Evolutionary conservation across 2,113 vertebrate genomes (phyloP).

Genomic region (Gnathonemus echidnorhynchus): DNA sequence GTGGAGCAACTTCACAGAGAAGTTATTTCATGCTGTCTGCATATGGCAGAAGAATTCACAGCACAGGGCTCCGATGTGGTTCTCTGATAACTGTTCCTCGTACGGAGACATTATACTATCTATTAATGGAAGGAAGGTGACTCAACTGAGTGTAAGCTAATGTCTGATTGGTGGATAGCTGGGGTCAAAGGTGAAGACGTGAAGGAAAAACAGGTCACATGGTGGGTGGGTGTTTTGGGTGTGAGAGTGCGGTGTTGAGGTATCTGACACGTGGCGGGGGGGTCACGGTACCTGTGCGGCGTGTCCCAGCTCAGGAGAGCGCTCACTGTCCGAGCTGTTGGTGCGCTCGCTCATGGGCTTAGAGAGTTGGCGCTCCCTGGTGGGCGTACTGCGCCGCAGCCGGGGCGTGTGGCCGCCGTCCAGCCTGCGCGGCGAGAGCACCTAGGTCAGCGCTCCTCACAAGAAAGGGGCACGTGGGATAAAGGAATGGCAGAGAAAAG

Average conservation of each 20-base stretch:
- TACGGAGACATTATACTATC: not conserved
- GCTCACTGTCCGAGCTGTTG: constrained; percentile 81
- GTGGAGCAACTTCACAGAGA: not conserved
- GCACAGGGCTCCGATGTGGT: not conserved
- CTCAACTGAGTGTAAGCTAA: not conserved
- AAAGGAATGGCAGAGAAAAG: not conserved
- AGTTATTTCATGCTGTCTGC: not conserved
- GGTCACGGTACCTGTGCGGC: constrained; percentile 61
- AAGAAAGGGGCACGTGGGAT: not conserved
- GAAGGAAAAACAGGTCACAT: not conserved
- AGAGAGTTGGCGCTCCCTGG: constrained; percentile 77
- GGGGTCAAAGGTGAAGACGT: not conserved
- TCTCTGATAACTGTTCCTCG: not conserved
- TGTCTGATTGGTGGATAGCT: not conserved
- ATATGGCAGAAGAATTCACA: not conserved
- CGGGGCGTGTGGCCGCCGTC: constrained; percentile 71
- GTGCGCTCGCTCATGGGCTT: constrained; percentile 76
- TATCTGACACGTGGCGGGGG: not conserved
- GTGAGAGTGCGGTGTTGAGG: not conserved
- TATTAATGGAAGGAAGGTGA: not conserved
- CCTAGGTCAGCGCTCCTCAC: not conserved
- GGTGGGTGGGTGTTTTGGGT: not conserved
- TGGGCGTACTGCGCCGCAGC: constrained; percentile 71
- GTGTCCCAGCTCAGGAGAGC: constrained; percentile 74
- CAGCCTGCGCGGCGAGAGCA: constrained; percentile 45